Conservation (phyloP, 1,140 invertebrate species). For the Ruditapes philippinarum region DNA sequence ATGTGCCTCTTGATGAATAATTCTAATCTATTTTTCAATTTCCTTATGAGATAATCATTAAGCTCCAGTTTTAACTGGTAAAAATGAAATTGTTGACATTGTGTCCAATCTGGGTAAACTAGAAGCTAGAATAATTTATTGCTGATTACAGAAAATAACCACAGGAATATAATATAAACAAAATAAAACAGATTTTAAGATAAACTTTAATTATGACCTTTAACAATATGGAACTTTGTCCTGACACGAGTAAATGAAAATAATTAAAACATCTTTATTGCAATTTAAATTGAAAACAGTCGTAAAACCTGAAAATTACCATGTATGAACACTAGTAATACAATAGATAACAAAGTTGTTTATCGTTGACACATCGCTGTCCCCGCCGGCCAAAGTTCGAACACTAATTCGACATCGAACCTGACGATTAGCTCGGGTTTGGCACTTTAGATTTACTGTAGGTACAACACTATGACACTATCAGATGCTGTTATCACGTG, state of each 20-base stretch:
- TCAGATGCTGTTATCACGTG: constrained; percentile 2
- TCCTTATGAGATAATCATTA: too few species aligned
- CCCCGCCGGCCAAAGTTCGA: not conserved
- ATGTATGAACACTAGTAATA: constrained; percentile 1
- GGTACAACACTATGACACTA: not conserved
- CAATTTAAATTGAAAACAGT: constrained; percentile 13
- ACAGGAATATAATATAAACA: too few species aligned
- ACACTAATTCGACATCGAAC: constrained; percentile 3
- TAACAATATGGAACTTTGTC: not conserved
- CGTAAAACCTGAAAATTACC: constrained; percentile 11
- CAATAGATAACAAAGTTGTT: constrained; percentile 48
- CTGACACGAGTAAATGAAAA: not conserved
- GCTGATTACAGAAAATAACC: too few species aligned
- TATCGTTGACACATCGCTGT: constrained; percentile 38
- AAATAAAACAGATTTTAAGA: not conserved
- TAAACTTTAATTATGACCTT: not conserved
- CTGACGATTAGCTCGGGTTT: constrained; percentile 29
- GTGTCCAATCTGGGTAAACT: too few species aligned
- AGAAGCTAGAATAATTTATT: too few species aligned
- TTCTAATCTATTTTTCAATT: too few species aligned
- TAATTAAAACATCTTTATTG: constrained; percentile 37
- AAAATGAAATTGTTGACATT: too few species aligned
- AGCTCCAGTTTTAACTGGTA: too few species aligned
- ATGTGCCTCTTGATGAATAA: too few species aligned
- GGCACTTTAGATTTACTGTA: constrained; percentile 25